Evolutionary conservation across 2,113 vertebrate species (phyloP).

Genomic region (Hyperopisus bebe): DNA sequence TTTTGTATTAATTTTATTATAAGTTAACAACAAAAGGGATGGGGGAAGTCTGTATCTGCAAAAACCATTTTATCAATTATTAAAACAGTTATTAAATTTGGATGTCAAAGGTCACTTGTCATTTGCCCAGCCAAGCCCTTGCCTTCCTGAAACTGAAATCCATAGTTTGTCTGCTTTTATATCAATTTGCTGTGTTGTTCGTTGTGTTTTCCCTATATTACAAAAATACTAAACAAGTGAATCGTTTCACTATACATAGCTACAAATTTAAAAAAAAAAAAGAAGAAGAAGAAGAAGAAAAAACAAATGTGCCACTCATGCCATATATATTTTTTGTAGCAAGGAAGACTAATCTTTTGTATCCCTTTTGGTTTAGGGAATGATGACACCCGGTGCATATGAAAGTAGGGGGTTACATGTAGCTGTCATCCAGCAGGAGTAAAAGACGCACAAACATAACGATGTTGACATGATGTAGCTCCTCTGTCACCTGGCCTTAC

Average conservation of each 20-base stretch:
- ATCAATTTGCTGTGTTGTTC: constrained; percentile 43
- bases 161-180: constrained; percentile 49
- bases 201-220: constrained; percentile 49
- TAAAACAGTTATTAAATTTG: constrained; percentile 38
- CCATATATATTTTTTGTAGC: constrained; percentile 25
- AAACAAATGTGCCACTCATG: constrained; percentile 28
- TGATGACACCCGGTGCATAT: not conserved
- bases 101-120: constrained; percentile 45
- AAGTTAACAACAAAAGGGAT: constrained; percentile 35
- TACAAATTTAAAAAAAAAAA: not conserved
- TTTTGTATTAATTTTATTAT: constrained; percentile 37
- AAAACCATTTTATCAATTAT: constrained; percentile 35
- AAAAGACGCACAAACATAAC: constrained; percentile 16
- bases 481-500: constrained; percentile 18
- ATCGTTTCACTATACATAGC: constrained; percentile 6
- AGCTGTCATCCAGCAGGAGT: constrained; percentile 5
- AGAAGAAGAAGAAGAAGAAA: too few relatives aligned
- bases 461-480: constrained; percentile 22
- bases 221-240: constrained; percentile 49
- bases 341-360: constrained; percentile 28
- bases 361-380: constrained; percentile 15
- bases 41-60: constrained; percentile 38
- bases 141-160: constrained; percentile 51
- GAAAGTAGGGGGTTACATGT: not conserved
- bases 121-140: constrained; percentile 46